A percentile compares a stretch with the other conserved stretches of the same genome.
Evolutionary conservation across 2,888 invertebrate genomes (phyloP).

Genomic region (Azorinus chamasolen): DNA sequence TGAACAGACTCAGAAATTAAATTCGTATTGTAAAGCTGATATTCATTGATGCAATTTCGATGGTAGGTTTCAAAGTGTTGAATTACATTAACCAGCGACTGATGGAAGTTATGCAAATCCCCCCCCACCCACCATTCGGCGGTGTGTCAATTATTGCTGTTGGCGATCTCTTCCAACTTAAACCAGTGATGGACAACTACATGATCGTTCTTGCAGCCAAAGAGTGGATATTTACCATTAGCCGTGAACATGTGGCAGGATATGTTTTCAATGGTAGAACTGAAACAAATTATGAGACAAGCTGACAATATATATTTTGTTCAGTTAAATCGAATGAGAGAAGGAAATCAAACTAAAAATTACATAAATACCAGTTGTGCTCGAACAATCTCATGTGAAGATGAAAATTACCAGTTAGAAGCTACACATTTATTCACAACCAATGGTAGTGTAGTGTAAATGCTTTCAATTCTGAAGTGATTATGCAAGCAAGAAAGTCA

Average conservation of each 20-base stretch:
- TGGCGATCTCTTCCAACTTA: too few species aligned
- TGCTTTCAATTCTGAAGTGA: constrained; percentile 12
- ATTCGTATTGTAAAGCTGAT: constrained; percentile 35
- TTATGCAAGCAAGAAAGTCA: neutral
- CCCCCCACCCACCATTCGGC: constrained; percentile 47
- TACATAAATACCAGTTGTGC: constrained; percentile 52
- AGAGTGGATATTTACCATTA: constrained; percentile 16
- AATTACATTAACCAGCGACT: constrained; percentile 38
- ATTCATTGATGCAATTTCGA: constrained; percentile 66
- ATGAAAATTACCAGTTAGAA: too few species aligned
- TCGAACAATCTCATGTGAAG: too few species aligned
- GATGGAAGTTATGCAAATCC: constrained; percentile 34
- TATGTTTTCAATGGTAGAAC: constrained; percentile 48
- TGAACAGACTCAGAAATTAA: constrained; percentile 48
- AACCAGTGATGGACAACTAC: constrained; percentile 52
- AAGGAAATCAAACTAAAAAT: constrained; percentile 53
- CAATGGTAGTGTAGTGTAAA: too few species aligned
- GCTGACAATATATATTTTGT: constrained; percentile 63
- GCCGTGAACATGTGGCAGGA: constrained; percentile 44
- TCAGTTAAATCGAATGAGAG: constrained; percentile 59
- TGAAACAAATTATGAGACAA: constrained; percentile 64
- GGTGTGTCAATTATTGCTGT: constrained; percentile 50
- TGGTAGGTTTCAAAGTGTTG: constrained; percentile 62
- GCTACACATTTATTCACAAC: too few species aligned
- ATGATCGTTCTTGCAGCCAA: constrained; percentile 40